phyloP scores from a whole-genome alignment of 2,888 invertebrate species.

The Muschampia staudingeri region DNA sequence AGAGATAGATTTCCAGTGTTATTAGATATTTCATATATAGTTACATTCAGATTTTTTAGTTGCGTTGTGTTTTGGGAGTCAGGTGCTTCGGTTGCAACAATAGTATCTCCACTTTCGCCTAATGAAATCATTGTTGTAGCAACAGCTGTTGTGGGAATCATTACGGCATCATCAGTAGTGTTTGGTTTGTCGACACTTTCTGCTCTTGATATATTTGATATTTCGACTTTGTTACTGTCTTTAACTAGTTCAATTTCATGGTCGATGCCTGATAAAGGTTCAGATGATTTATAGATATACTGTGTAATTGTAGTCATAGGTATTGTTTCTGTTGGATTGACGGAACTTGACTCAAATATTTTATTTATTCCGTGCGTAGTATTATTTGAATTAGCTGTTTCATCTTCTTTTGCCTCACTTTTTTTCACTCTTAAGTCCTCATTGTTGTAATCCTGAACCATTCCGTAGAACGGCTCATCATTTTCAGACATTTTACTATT shows the following conservation, averaged over 20 bases:
- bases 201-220: constrained; percentile 30
- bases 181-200: constrained; percentile 36
- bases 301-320: constrained; percentile 83
- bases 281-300: constrained; percentile 82
- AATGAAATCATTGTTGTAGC: constrained; percentile 59
- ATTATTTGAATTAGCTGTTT: constrained; percentile 47
- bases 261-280: constrained; percentile 46
- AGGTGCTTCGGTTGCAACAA: constrained; percentile 35
- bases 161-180: constrained; percentile 54
- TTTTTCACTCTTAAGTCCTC: constrained; percentile 77
- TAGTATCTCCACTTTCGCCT: constrained; percentile 49
- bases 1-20: constrained; percentile 76
- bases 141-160: constrained; percentile 58
- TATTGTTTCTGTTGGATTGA: constrained; percentile 75
- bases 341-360: constrained; percentile 43
- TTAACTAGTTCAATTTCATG: constrained; percentile 45
- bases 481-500: constrained; percentile 76
- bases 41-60: constrained; percentile 83
- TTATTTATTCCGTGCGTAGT: constrained; percentile 48
- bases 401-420: constrained; percentile 37
- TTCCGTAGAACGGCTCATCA: constrained; percentile 80
- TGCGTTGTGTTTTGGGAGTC: constrained; percentile 74
- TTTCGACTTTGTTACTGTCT: constrained; percentile 66
- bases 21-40: constrained; percentile 86
- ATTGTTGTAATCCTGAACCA: constrained; percentile 82